Evolutionary conservation across 2,888 invertebrate genomes (phyloP).

Genomic region (Cephus nigrinus): DNA sequence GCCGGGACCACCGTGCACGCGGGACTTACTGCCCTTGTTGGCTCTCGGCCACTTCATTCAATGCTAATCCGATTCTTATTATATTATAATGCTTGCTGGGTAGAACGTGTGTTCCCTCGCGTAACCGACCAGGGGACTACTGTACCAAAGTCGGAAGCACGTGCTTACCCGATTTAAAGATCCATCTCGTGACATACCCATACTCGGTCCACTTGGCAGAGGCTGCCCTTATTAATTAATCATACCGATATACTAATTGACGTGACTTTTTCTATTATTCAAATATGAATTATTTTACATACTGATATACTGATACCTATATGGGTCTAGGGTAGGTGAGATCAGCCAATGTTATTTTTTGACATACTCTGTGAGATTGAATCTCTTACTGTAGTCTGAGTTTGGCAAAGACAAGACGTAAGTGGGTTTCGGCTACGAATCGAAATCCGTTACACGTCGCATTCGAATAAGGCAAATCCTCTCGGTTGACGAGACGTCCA

Average conservation of each 20-base stretch:
- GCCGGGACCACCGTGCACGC: slow-evolving; percentile 45
- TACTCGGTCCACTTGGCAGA: too few relatives aligned
- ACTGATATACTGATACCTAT: too few relatives aligned
- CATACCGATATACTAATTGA: too few relatives aligned
- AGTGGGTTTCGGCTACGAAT: slow-evolving; percentile 3
- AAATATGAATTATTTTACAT: too few relatives aligned
- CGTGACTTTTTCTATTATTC: too few relatives aligned
- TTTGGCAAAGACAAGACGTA: background rate
- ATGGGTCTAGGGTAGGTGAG: too few relatives aligned
- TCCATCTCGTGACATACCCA: too few relatives aligned
- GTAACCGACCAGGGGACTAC: too few relatives aligned
- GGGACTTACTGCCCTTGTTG: slow-evolving; percentile 47
- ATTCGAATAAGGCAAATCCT: slow-evolving; percentile 27
- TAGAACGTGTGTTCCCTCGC: slow-evolving; percentile 18
- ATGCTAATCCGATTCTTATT: slow-evolving; percentile 66
- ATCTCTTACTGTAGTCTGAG: too few relatives aligned
- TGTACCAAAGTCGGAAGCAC: slow-evolving; percentile 29
- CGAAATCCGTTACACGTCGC: slow-evolving; percentile 24
- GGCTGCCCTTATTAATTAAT: too few relatives aligned
- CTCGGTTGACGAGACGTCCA: slow-evolving; percentile 18
- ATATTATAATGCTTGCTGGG: slow-evolving; percentile 60
- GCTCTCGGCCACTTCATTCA: slow-evolving; percentile 61
- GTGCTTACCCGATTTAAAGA: slow-evolving; percentile 25
- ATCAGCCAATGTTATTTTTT: too few relatives aligned
- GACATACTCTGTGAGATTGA: too few relatives aligned